phyloP scores from a whole-genome alignment of 2,888 invertebrate species.

The Eilema griseolum region DNA sequence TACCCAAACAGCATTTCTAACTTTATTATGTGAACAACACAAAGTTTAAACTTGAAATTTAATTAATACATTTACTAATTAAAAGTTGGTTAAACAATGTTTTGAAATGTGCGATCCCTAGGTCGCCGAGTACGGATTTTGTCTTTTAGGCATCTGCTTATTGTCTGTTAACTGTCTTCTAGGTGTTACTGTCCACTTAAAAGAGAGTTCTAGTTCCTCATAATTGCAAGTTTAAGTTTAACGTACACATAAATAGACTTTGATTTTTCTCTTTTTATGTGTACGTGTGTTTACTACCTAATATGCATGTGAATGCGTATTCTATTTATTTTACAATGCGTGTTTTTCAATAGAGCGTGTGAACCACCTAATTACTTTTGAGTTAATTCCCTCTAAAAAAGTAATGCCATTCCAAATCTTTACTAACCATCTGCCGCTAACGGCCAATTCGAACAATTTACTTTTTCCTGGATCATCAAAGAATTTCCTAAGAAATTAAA shows the following conservation, averaged over 20 bases:
- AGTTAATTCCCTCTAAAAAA: background rate
- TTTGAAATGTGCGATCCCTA: background rate
- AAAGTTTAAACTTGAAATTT: background rate
- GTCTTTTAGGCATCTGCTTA: background rate
- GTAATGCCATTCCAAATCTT: background rate
- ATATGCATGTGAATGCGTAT: too few species aligned
- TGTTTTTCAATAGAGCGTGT: too few species aligned
- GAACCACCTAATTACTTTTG: too few species aligned
- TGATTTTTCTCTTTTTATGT: too few species aligned
- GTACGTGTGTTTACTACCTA: too few species aligned
- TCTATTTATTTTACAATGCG: too few species aligned
- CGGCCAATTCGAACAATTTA: conserved; percentile 8
- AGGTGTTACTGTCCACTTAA: background rate
- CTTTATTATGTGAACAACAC: background rate
- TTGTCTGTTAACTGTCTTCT: background rate
- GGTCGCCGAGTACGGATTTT: background rate
- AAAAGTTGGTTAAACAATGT: background rate
- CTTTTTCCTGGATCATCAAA: conserved; percentile 17
- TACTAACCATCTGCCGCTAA: conserved; percentile 5
- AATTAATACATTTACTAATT: background rate
- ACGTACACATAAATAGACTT: too few species aligned
- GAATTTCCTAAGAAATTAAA: conserved; percentile 16
- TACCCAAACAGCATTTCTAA: background rate
- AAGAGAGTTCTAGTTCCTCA: background rate
- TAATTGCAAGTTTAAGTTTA: background rate